Base-by-base conservation (phyloP, 1,140 invertebrate species). In the Eciton burchellii region DNA sequence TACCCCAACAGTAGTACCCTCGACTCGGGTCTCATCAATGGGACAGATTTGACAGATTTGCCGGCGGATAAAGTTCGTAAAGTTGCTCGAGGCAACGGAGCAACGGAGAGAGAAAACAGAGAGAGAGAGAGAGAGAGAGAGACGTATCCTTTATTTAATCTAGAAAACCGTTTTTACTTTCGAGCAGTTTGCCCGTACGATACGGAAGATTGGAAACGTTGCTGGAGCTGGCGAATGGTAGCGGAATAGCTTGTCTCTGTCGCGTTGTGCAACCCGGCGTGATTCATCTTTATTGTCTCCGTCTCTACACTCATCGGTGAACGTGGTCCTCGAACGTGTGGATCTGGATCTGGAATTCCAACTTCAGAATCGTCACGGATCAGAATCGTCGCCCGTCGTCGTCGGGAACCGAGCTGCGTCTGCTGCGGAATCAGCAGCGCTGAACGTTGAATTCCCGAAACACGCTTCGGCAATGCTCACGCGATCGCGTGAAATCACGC, bases 401-500 rank as follows among this genome's bases (percentile, higher is more conserved):
- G 43, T 21, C 16, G 35, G 43, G 57, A 72, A 43, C 29, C 12
- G 21, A 14, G 19, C 21, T 14, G n/a, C n/a, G n/a, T 12, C 19
- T 14, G 11, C n/a, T 8, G 12, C n/a, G 9, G 0, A 6, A 12
- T 3, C 2, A 70, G 3, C 2, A 70, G 3, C 35, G 47, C 5
- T 43, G 21, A 35, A 47, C 43, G 26, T 45, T 12, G 29, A 3
- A 59, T 45, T 73, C 59, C 14, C 66, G 16, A 59, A 59, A 59
- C 54, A 73, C 54, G 21, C 21, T 21, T 73, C 54, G 43, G 19
- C 52, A 45, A 73, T 16, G 43, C 41, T 19, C 9, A 19, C 71
- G 41, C 54, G 41, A 16, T 59, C 9, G 56, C 41, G 54, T 60
- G 35, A 56, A 56, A 59, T 11, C 71, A n/a, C 52, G 59, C 35